phyloP scores from a whole-genome alignment of 2,797 vertebrate genomes.

The Catostomus latipinnis region DNA sequence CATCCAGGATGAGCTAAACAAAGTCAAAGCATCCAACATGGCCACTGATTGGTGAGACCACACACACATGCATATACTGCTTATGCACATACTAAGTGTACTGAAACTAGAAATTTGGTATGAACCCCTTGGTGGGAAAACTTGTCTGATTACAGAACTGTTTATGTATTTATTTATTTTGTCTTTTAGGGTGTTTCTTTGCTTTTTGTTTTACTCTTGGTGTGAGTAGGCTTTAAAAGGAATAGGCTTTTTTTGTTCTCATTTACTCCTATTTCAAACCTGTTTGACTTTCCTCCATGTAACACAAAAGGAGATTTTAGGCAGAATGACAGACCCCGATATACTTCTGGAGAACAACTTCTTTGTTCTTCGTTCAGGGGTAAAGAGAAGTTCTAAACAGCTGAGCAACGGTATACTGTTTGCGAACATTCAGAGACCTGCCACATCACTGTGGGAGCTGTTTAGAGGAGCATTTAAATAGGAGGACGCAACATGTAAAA shows the following conservation, averaged over 20 bases:
- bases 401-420: too few relatives aligned
- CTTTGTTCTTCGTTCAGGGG: too few relatives aligned
- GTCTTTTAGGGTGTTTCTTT: background rate
- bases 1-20: constrained; percentile 96
- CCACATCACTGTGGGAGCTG: too few relatives aligned
- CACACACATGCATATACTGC: background rate
- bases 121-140: background rate
- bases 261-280: too few relatives aligned
- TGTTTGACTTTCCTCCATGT: too few relatives aligned
- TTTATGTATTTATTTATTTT: background rate
- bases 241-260: background rate
- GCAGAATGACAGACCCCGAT: too few relatives aligned
- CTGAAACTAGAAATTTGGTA: constrained; percentile 15
- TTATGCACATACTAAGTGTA: background rate
- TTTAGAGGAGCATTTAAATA: too few relatives aligned
- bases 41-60: constrained; percentile 90
- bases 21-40: constrained; percentile 92
- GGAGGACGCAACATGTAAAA: too few relatives aligned
- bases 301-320: too few relatives aligned
- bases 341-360: too few relatives aligned
- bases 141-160: background rate
- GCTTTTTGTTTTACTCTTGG: background rate
- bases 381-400: too few relatives aligned
- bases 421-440: too few relatives aligned
- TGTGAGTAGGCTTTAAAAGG: background rate